A percentile compares a stretch with the other conserved stretches of the same genome.
Evolutionary conservation across 2,888 invertebrate species (phyloP).

Genomic region (Torymus texanus): DNA sequence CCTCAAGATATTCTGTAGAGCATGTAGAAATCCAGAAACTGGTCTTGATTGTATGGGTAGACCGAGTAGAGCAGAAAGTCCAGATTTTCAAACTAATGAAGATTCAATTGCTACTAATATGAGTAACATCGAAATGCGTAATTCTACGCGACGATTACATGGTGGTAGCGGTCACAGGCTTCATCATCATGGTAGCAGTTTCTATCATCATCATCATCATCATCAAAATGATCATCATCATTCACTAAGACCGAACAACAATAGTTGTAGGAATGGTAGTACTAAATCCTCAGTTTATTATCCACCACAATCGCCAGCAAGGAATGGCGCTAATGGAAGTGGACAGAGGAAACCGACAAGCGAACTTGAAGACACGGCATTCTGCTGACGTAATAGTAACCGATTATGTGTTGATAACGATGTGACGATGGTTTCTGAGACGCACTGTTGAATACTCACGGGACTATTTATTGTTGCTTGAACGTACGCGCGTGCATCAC

Average conservation of each 20-base stretch:
- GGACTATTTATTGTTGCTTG: too few species aligned
- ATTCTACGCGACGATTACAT: constrained; percentile 78
- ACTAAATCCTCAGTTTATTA: constrained; percentile 46
- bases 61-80: constrained; percentile 74
- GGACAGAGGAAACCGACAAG: background rate
- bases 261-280: constrained; percentile 10
- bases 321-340: background rate
- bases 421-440: too few species aligned
- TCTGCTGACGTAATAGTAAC: constrained; percentile 38
- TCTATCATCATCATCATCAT: constrained; percentile 20
- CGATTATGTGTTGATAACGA: too few species aligned
- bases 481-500: too few species aligned
- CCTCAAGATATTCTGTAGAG: constrained; percentile 85
- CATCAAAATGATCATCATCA: background rate
- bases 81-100: constrained; percentile 81
- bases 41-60: constrained; percentile 51
- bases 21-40: constrained; percentile 63
- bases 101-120: constrained; percentile 87
- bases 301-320: constrained; percentile 15
- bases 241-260: constrained; percentile 32
- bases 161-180: background rate
- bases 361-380: constrained; percentile 30
- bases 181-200: background rate
- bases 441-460: too few species aligned
- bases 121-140: constrained; percentile 80